Percentiles rank a stretch among this genome's conserved stretches.
These are phyloP conservation scores for Sorex araneus DNA, from an alignment of 2,113 vertebrate genomes.

Conservation along the genomic window DNA sequence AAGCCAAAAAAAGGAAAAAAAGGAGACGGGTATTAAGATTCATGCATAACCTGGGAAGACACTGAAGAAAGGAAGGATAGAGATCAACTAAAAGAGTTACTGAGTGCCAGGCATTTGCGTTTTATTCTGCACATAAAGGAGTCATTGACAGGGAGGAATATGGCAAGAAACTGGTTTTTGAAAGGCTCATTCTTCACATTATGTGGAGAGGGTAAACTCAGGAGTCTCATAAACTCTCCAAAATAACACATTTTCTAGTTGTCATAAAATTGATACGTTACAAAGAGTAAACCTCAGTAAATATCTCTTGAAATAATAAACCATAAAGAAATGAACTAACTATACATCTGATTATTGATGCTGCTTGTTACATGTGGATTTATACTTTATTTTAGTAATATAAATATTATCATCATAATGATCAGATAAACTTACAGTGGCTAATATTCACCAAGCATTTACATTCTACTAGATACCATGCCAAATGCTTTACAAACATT, in stretches of 20 bases:
- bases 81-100: neutral
- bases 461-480: neutral
- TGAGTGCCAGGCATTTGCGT: slow-evolving; percentile 31
- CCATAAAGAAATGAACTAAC: slow-evolving; percentile 52
- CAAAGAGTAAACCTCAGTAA: slow-evolving; percentile 48
- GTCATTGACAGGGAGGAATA: neutral
- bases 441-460: slow-evolving; percentile 12
- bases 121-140: slow-evolving; percentile 23
- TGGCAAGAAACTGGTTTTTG: neutral
- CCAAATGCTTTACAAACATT: neutral
- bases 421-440: slow-evolving; percentile 34
- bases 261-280: neutral
- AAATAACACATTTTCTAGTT: slow-evolving; percentile 28
- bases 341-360: slow-evolving; percentile 52
- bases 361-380: slow-evolving; percentile 29
- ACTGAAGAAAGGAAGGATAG: slow-evolving; percentile 17
- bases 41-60: neutral
- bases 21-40: slow-evolving; percentile 4
- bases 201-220: neutral
- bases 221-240: neutral
- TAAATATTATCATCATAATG: neutral
- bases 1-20: too few species aligned
- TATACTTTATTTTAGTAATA: slow-evolving; percentile 49
- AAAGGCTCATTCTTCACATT: slow-evolving; percentile 30
- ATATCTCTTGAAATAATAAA: slow-evolving; percentile 60